phyloP scores from a whole-genome alignment of 2,888 invertebrate genomes.

The Eueremaeus valkanovi region DNA sequence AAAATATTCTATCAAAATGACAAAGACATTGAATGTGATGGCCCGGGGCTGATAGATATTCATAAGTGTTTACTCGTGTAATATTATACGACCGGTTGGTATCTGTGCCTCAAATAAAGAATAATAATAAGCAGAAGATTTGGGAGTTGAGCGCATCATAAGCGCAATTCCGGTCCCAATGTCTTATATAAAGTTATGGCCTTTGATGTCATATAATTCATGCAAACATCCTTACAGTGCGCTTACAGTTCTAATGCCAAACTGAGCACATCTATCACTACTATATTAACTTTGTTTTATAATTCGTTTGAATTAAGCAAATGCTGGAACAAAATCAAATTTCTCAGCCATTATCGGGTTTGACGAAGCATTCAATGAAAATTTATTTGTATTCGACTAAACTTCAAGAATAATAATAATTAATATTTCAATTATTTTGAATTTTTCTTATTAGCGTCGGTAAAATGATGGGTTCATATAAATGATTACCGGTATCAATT shows the following conservation, averaged over 20 bases:
- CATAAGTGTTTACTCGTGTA: neutral
- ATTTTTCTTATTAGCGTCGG: too few species aligned
- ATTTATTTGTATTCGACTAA: too few species aligned
- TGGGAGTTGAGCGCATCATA: conserved; percentile 19
- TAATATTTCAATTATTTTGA: too few species aligned
- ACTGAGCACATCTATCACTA: neutral
- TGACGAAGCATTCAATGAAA: neutral
- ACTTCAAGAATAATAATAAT: conserved; percentile 10
- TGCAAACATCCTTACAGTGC: conserved; percentile 14
- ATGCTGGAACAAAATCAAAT: neutral
- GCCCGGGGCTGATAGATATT: neutral
- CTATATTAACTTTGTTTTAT: neutral
- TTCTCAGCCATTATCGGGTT: conserved; percentile 4
- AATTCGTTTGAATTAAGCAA: neutral
- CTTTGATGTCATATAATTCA: neutral
- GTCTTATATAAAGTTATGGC: neutral
- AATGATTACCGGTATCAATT: too few species aligned
- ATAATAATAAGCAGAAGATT: conserved; percentile 8
- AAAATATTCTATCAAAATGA: neutral
- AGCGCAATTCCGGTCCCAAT: conserved; percentile 28
- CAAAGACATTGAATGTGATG: neutral
- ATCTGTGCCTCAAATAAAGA: neutral
- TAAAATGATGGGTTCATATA: too few species aligned
- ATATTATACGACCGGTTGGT: neutral
- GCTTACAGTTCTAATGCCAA: neutral